Evolutionary conservation across 2,888 invertebrate species (phyloP).

Genomic region (Drosophila demipolita): DNA sequence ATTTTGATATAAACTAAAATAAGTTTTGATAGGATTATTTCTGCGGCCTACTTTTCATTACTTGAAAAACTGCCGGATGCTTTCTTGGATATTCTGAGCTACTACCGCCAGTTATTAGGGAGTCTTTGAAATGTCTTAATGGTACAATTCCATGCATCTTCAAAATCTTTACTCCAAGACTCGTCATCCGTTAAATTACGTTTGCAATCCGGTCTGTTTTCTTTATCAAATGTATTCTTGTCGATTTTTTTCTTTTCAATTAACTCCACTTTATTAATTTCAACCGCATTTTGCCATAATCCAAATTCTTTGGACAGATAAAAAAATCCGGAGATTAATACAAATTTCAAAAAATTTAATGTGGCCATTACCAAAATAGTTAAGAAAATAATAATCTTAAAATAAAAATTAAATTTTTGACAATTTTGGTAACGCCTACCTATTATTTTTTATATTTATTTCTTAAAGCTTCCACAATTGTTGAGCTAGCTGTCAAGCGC

Average conservation of each 20-base stretch:
- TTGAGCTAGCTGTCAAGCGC: conserved; percentile 89
- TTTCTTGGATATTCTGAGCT: conserved; percentile 1
- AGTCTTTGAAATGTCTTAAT: conserved; percentile 24
- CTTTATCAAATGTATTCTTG: background rate
- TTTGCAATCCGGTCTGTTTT: background rate
- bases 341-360: conserved; percentile 28
- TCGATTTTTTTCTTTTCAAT: background rate
- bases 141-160: conserved; percentile 38
- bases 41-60: conserved; percentile 37
- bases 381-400: background rate
- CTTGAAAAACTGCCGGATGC: conserved; percentile 24
- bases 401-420: conserved; percentile 8
- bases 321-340: conserved; percentile 28
- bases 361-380: conserved; percentile 39
- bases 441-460: background rate
- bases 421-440: conserved; percentile 17
- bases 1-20: background rate
- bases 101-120: conserved; percentile 49
- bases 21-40: background rate
- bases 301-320: conserved; percentile 47
- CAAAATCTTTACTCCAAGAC: conserved; percentile 28
- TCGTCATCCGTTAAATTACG: conserved; percentile 23
- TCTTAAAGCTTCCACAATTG: conserved; percentile 88
- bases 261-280: background rate
- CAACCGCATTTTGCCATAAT: conserved; percentile 5